Conservation (phyloP, 2,888 invertebrate genomes). For the Electrophaes corylata region DNA sequence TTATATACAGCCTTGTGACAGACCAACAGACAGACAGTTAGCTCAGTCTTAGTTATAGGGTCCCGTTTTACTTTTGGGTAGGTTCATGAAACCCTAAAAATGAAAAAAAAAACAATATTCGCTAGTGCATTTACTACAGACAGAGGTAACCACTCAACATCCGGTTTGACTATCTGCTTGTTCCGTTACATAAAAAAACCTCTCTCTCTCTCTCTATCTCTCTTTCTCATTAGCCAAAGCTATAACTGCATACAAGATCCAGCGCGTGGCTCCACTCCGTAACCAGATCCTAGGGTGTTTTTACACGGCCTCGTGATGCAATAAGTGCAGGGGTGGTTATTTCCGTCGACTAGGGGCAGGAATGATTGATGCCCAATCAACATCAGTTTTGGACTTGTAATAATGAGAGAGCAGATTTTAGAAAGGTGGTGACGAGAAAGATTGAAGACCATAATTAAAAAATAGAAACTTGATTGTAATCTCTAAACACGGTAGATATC, state of each 20-base stretch:
- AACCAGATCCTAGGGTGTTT: constrained; percentile 40
- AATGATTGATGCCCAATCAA: constrained; percentile 32
- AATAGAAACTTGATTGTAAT: not conserved
- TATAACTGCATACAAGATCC: constrained; percentile 16
- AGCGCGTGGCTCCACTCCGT: constrained; percentile 41
- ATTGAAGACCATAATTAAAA: not conserved
- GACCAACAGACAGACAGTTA: no score
- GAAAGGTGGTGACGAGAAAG: constrained; percentile 8
- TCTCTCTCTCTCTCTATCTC: no score
- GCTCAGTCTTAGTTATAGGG: no score
- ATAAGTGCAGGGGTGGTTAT: constrained; percentile 30
- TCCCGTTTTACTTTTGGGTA: no score
- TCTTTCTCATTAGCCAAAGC: no score
- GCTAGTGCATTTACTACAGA: no score
- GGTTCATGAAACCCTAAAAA: no score
- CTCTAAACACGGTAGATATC: not conserved
- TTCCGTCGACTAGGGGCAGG: constrained; percentile 23
- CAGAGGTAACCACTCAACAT: no score
- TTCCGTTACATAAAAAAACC: no score
- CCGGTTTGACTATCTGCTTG: no score
- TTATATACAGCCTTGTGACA: no score
- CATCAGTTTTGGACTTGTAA: constrained; percentile 16
- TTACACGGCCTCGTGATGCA: constrained; percentile 38
- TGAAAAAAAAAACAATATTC: no score
- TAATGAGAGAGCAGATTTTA: constrained; percentile 28